phyloP scores from a whole-genome alignment of 2,797 vertebrate species.

The Takifugu rubripes region DNA sequence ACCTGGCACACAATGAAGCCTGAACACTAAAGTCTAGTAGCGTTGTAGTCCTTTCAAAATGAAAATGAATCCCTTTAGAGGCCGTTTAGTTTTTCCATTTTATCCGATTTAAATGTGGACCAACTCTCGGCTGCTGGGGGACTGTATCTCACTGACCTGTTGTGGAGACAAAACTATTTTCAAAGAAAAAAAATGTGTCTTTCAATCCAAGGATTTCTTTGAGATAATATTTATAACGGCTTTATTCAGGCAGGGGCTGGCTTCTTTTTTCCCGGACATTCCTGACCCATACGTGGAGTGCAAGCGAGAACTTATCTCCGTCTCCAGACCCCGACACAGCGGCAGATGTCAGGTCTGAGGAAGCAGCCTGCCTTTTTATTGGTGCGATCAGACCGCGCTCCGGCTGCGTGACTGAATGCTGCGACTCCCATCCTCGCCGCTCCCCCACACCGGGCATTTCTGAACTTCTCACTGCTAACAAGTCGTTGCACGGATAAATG shows the following conservation, averaged over 20 bases:
- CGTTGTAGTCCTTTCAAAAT: background rate
- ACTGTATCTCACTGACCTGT: no score
- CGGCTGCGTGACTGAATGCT: slow-evolving; percentile 53
- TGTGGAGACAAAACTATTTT: slow-evolving; percentile 25
- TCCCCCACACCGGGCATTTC: slow-evolving; percentile 34
- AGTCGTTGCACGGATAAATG: slow-evolving; percentile 31
- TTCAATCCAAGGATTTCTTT: slow-evolving; percentile 42
- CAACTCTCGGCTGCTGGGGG: no score
- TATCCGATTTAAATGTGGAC: no score
- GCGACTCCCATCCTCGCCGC: slow-evolving; percentile 34
- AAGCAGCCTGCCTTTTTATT: slow-evolving; percentile 59
- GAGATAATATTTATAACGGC: slow-evolving; percentile 53
- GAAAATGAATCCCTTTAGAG: no score
- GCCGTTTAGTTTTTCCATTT: no score
- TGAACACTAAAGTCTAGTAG: slow-evolving; percentile 31
- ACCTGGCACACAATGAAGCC: slow-evolving; percentile 36
- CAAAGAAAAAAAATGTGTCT: slow-evolving; percentile 28
- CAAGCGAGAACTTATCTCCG: slow-evolving; percentile 58
- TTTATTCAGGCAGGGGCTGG: slow-evolving; percentile 36
- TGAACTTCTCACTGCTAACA: slow-evolving; percentile 37
- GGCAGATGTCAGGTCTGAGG: slow-evolving; percentile 61
- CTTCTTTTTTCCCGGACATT: slow-evolving; percentile 29
- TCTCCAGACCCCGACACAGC: slow-evolving; percentile 58
- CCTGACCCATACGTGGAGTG: slow-evolving; percentile 38
- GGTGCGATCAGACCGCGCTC: slow-evolving; percentile 55